Conservation (phyloP, 1,140 invertebrate species). For the Dendrolimus kikuchii region DNA sequence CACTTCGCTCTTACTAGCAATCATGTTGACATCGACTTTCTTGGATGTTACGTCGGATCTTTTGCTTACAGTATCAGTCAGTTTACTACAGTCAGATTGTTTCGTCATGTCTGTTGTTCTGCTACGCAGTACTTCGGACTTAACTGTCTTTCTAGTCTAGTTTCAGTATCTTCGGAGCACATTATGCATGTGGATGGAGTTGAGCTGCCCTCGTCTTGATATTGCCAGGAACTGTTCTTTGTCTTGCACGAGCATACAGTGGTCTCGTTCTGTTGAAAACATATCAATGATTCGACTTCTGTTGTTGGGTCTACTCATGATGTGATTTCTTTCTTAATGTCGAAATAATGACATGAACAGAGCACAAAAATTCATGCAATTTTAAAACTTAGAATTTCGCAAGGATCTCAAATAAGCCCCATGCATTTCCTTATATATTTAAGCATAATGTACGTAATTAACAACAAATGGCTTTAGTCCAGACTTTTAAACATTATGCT, state of each 20-base stretch:
- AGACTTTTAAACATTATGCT: no score
- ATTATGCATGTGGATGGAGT: conserved; percentile 50
- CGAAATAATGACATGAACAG: no score
- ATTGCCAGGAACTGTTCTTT: conserved; percentile 28
- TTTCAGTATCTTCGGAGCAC: conserved; percentile 29
- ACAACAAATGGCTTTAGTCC: no score
- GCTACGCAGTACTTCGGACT: conserved; percentile 24
- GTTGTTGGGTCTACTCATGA: not conserved
- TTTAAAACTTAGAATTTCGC: no score
- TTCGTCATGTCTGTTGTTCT: conserved; percentile 13
- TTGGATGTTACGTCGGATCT: conserved; percentile 29
- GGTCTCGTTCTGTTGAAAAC: conserved; percentile 38
- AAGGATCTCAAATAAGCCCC: no score
- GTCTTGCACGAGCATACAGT: conserved; percentile 36
- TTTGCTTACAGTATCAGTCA: conserved; percentile 23
- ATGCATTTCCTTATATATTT: no score
- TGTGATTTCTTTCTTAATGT: no score
- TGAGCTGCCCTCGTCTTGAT: conserved; percentile 31
- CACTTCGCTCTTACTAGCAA: conserved; percentile 24
- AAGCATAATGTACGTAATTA: no score
- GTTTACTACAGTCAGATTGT: conserved; percentile 34
- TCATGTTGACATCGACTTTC: conserved; percentile 11
- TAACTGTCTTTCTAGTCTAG: conserved; percentile 22
- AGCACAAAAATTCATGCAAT: no score
- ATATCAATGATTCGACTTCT: conserved; percentile 5